Evolutionary conservation across 2,113 vertebrate species (phyloP), one percentile per base, ranked within the genome.

Genomic region (Seriola quinqueradiata): DNA sequence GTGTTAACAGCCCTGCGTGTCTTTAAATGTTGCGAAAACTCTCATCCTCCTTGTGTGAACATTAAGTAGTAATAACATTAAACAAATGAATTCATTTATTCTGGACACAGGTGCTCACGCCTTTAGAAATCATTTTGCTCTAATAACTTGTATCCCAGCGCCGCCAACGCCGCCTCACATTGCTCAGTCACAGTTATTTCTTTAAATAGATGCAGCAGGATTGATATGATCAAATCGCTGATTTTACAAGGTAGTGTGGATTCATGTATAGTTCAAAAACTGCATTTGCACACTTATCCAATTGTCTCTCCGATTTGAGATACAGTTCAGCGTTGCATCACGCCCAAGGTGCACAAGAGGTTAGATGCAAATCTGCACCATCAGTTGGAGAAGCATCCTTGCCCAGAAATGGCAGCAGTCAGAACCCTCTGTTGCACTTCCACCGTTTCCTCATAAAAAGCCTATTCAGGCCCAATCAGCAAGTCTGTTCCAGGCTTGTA

Each of bases 381-480:
- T 89, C 80, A 82, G 65, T 57, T 19, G 2, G 14, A 72, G 75
- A 80, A 70, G 72, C 70, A n/a, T 70, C 52, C 57, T 59, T 12
- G 23, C 73, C 82, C 77, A 69, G 71, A 78, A 78, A 79, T 83
- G 82, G 79, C 85, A 86, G 80, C 57, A 89, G 87, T 85, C 79
- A 81, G 66, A 85, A 88, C 82, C 80, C 81, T 83, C 71, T 48
- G 44, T 70, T 78, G 58, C 76, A 77, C 86, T 68, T 84, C 60
- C 67, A 75, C 85, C 85, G 58, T 71, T 75, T 52, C 57, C 70
- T 87, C 84, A 90, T 84, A 87, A 81, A 87, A 84, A 86, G 70
- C 73, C 83, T 70, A 74, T 87, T 89, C 83, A 84, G 71, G 87
- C 68, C 79, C 86, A 91, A 92, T 93, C 90, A 92, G 88, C 82